These are phyloP conservation scores for Herpailurus yagouaroundi DNA, from an alignment of 2,113 vertebrate species.

Conservation along the genomic window DNA sequence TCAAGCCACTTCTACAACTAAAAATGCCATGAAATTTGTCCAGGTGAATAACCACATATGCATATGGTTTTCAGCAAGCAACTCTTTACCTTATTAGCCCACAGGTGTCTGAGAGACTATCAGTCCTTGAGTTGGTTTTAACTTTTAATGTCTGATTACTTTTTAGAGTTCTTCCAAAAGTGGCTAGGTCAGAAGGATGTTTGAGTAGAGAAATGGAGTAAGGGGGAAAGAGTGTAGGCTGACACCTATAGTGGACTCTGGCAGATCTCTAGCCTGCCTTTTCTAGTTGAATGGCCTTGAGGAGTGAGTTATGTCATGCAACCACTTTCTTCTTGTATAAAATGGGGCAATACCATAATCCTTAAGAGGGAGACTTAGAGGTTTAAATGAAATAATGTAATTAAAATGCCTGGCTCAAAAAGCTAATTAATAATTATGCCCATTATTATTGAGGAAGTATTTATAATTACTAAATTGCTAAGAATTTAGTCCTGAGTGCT, in stretches of 20 bases:
- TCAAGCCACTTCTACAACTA: background rate
- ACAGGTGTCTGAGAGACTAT: background rate
- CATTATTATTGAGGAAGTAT: background rate
- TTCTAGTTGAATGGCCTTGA: background rate
- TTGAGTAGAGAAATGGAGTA: background rate
- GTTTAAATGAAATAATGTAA: background rate
- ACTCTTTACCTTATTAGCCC: background rate
- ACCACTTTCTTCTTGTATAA: background rate
- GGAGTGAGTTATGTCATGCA: background rate
- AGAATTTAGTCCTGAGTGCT: background rate
- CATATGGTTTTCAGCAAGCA: conserved; percentile 26
- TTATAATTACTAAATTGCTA: background rate
- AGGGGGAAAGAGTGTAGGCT: background rate
- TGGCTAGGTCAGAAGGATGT: background rate
- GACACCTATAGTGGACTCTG: background rate
- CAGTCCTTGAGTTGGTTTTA: conserved; percentile 19
- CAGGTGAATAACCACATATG: conserved; percentile 51
- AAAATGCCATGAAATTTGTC: conserved; percentile 45
- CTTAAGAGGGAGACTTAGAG: background rate
- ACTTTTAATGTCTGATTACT: conserved; percentile 32
- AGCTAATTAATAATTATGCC: background rate
- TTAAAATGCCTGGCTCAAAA: background rate
- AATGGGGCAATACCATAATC: background rate
- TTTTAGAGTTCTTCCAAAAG: conserved; percentile 32
- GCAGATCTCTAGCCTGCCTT: background rate